Evolutionary conservation across 1,140 invertebrate genomes (phyloP).

Genomic region (Heliconius congener): DNA sequence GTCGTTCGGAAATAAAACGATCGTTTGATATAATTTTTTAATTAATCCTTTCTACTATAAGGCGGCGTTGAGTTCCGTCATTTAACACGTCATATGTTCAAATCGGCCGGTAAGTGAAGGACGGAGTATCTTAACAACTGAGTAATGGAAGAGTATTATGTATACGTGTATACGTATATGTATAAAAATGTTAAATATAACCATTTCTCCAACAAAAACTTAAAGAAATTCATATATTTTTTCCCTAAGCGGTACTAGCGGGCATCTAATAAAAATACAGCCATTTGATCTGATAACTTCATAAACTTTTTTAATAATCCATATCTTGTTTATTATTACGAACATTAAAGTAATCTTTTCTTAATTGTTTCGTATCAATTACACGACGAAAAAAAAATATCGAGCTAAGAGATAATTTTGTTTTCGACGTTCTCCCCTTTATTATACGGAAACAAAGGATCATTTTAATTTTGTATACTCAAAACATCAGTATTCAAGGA

Average conservation of each 20-base stretch:
- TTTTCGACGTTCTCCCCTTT: neutral
- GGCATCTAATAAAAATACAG: neutral
- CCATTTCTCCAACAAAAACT: too few species aligned
- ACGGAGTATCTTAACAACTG: neutral
- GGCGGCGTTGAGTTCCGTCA: neutral
- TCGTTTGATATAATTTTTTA: neutral
- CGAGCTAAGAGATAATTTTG: neutral
- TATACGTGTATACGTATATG: too few species aligned
- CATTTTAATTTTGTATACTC: conserved; percentile 16
- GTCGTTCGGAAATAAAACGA: conserved; percentile 1
- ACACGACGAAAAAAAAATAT: neutral
- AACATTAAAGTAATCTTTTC: neutral
- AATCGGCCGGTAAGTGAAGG: neutral
- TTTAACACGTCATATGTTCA: neutral
- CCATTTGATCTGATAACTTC: neutral
- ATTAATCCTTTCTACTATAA: neutral
- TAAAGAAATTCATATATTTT: too few species aligned
- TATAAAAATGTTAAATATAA: too few species aligned
- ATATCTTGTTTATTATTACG: neutral
- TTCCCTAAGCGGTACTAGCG: too few species aligned
- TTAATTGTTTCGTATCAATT: conserved; percentile 11
- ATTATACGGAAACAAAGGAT: conserved; percentile 12
- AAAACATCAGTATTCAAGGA: conserved; percentile 14
- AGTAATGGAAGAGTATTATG: too few species aligned
- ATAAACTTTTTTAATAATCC: neutral